These are phyloP conservation scores for Epistrophe grossulariae DNA, from an alignment of 2,888 invertebrate genomes.

Conservation along the genomic window DNA sequence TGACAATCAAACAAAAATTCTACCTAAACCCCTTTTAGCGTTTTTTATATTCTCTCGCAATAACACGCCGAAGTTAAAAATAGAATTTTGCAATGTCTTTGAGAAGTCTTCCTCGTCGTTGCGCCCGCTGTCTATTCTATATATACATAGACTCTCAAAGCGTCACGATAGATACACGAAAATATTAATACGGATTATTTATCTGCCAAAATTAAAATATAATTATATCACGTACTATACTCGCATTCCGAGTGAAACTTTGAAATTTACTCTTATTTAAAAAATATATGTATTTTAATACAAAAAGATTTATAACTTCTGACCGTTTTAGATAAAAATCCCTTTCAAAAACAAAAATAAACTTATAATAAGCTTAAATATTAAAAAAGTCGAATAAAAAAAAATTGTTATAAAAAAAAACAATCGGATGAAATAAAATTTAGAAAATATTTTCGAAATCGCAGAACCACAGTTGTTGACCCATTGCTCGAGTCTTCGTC, in stretches of 20 bases:
- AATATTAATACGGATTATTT: conserved; percentile 57
- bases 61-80: conserved; percentile 41
- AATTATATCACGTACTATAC: conserved; percentile 64
- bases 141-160: conserved; percentile 25
- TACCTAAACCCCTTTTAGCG: conserved; percentile 21
- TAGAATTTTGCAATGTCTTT: conserved; percentile 55
- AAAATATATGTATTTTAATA: background rate
- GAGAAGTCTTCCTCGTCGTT: background rate
- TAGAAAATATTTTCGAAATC: conserved; percentile 58
- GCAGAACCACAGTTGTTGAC: conserved; percentile 46
- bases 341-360: conserved; percentile 2
- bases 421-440: conserved; percentile 11
- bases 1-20: conserved; percentile 16
- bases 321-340: background rate
- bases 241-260: conserved; percentile 50
- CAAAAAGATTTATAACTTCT: background rate
- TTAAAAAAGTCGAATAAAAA: background rate
- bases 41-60: conserved; percentile 57
- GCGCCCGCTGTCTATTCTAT: background rate
- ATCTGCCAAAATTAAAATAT: conserved; percentile 51
- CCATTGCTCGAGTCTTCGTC: conserved; percentile 68
- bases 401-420: conserved; percentile 6
- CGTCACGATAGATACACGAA: conserved; percentile 45
- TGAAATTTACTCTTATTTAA: background rate
- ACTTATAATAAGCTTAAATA: background rate